Evolutionary conservation across 2,113 vertebrate species (phyloP).

Genomic region (Phoenicopterus ruber): DNA sequence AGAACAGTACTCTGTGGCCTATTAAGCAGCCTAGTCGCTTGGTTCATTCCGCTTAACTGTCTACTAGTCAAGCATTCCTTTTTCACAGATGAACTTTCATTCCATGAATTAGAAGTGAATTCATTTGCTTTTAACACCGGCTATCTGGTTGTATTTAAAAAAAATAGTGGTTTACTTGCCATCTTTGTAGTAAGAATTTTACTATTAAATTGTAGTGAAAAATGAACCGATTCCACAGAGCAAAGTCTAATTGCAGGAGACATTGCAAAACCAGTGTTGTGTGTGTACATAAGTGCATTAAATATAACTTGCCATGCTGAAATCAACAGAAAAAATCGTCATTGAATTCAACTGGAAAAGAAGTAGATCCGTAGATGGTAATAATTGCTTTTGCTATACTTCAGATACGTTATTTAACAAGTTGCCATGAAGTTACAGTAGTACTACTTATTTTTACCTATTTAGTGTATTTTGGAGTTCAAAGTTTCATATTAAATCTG

Average conservation of each 20-base stretch:
- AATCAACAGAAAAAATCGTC: background rate
- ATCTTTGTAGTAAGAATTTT: background rate
- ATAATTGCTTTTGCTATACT: background rate
- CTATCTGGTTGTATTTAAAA: background rate
- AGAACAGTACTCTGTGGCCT: no score
- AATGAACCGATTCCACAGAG: background rate
- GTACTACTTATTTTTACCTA: background rate
- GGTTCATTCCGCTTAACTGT: no score
- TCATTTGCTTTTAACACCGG: background rate
- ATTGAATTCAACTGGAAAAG: background rate
- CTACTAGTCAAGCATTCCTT: no score
- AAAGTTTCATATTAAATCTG: conserved; percentile 5
- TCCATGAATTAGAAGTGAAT: background rate
- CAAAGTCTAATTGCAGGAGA: background rate
- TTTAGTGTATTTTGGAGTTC: background rate
- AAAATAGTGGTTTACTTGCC: background rate
- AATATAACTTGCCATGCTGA: background rate
- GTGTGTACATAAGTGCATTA: background rate
- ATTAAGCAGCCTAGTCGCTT: no score
- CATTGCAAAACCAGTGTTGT: background rate
- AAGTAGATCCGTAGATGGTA: background rate
- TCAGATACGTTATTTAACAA: background rate
- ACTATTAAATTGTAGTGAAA: background rate
- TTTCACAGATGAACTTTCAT: background rate
- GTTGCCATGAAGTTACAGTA: background rate